Evolutionary conservation across 2,797 vertebrate genomes (phyloP).

Genomic region (Leptodactylus fallax): DNA sequence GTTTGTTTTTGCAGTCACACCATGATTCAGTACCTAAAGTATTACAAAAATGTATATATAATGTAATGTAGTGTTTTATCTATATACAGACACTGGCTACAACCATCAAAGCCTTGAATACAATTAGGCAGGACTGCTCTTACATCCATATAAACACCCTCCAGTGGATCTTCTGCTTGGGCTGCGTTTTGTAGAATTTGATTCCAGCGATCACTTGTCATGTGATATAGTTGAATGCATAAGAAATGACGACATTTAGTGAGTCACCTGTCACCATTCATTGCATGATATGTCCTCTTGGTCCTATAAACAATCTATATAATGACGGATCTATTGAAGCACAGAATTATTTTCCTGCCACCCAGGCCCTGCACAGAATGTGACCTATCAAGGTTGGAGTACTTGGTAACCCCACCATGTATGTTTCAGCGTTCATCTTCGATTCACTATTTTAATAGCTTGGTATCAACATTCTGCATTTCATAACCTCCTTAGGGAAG

Average conservation of each 20-base stretch:
- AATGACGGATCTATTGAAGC: background rate
- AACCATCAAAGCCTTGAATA: slow-evolving; percentile 1
- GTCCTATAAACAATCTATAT: background rate
- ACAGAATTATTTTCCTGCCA: background rate
- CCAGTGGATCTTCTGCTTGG: background rate
- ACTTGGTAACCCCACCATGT: background rate
- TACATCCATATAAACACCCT: background rate
- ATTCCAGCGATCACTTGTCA: slow-evolving; percentile 7
- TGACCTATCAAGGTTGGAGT: slow-evolving; percentile 7
- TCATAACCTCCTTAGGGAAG: background rate
- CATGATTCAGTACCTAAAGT: background rate
- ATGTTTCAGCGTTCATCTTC: background rate
- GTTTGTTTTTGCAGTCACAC: background rate
- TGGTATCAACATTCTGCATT: slow-evolving; percentile 1
- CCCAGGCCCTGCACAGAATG: background rate
- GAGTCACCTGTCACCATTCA: slow-evolving; percentile 8
- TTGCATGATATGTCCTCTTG: background rate
- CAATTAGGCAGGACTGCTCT: background rate
- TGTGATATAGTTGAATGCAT: background rate
- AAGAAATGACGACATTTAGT: slow-evolving; percentile 12
- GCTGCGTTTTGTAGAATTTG: background rate
- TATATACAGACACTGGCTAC: background rate
- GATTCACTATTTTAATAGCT: background rate
- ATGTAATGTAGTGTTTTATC: background rate
- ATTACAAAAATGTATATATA: background rate